Conservation (phyloP, 2,797 vertebrate species). For the Spatula clypeata region DNA sequence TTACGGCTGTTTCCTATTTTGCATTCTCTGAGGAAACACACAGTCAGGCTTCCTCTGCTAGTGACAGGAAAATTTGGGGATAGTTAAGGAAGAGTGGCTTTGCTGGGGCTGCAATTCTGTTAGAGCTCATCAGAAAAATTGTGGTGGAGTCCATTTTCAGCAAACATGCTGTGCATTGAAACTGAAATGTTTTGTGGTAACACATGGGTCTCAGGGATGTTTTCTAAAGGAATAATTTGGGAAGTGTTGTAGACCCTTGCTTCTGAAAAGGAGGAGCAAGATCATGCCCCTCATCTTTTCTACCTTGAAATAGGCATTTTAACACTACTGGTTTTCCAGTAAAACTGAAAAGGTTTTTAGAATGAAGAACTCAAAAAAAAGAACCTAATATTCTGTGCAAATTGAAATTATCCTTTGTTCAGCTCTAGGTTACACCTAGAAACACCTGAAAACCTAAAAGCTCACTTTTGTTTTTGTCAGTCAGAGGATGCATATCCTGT, state of each 20-base stretch:
- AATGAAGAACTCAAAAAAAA: background rate
- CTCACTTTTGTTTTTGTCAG: background rate
- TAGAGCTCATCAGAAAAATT: background rate
- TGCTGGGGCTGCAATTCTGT: background rate
- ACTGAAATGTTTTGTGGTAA: background rate
- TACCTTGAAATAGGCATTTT: conserved; percentile 1
- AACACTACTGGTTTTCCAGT: background rate
- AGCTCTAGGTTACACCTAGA: background rate
- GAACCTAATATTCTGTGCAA: background rate
- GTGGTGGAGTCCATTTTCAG: background rate
- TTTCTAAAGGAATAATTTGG: background rate
- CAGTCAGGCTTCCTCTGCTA: background rate
- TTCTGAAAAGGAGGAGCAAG: background rate
- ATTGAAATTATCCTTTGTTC: background rate
- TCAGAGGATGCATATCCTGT: background rate
- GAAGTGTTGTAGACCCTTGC: background rate
- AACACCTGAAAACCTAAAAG: background rate
- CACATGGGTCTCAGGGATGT: background rate
- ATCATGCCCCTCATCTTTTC: background rate
- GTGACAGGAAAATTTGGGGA: background rate
- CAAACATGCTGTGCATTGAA: background rate
- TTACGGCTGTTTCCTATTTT: conserved; percentile 23
- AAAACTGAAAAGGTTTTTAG: background rate
- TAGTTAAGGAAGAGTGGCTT: background rate
- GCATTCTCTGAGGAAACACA: background rate